Percentiles rank a stretch among this genome's conserved stretches.
Conservation (phyloP, 2,797 vertebrate species). For the Rhynchonycteris naso region DNA sequence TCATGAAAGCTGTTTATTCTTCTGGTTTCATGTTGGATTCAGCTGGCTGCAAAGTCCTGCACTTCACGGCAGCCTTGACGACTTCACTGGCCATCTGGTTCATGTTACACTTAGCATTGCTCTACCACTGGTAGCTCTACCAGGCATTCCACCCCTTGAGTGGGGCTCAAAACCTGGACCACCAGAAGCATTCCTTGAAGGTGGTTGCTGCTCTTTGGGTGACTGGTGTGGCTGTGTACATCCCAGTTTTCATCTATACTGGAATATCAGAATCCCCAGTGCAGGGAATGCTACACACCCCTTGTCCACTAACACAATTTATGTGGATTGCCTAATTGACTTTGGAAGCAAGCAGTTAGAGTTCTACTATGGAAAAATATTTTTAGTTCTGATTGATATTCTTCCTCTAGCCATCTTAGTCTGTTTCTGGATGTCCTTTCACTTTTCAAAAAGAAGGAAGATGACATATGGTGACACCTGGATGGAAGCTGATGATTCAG, state of each 20-base stretch:
- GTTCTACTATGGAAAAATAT: slow-evolving; percentile 79
- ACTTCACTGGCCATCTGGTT: slow-evolving; percentile 81
- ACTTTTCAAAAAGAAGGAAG: slow-evolving; percentile 76
- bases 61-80: slow-evolving; percentile 70
- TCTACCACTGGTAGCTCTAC: slow-evolving; percentile 77
- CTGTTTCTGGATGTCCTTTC: slow-evolving; percentile 74
- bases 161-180: slow-evolving; percentile 48
- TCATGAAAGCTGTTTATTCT: slow-evolving; percentile 78
- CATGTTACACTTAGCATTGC: slow-evolving; percentile 68
- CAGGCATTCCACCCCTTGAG: slow-evolving; percentile 64
- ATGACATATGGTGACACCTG: slow-evolving; percentile 78
- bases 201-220: slow-evolving; percentile 73
- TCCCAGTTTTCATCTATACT: slow-evolving; percentile 73
- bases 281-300: slow-evolving; percentile 55
- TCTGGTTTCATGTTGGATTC: slow-evolving; percentile 75
- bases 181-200: slow-evolving; percentile 73
- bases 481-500: slow-evolving; percentile 72
- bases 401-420: slow-evolving; percentile 77
- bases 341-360: slow-evolving; percentile 70
- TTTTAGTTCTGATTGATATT: slow-evolving; percentile 77
- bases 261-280: slow-evolving; percentile 40
- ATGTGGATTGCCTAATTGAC: slow-evolving; percentile 69
- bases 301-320: slow-evolving; percentile 38
- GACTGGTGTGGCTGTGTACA: slow-evolving; percentile 64
- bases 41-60: slow-evolving; percentile 74